phyloP scores from a whole-genome alignment of 2,888 invertebrate genomes.

The Calameuta pallipes region DNA sequence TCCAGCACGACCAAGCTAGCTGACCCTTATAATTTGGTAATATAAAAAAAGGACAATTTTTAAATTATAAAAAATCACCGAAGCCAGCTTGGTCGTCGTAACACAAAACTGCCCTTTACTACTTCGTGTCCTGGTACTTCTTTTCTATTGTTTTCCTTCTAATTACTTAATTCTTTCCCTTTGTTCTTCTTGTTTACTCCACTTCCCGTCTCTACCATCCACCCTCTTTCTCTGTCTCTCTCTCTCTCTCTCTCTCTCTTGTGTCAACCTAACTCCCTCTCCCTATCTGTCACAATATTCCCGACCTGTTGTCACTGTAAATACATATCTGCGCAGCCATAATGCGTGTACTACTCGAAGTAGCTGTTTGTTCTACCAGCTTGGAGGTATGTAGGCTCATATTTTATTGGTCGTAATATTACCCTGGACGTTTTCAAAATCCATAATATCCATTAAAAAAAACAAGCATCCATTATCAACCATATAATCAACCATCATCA shows the following conservation, averaged over 20 bases:
- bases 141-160: conserved; percentile 1
- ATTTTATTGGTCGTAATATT: conserved; percentile 28
- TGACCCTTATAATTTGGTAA: too few species aligned
- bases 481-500: neutral
- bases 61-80: too few species aligned
- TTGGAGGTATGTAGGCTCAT: conserved; percentile 31
- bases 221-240: neutral
- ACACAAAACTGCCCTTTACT: conserved; percentile 22
- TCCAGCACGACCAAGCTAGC: too few species aligned
- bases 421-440: conserved; percentile 26
- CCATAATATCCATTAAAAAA: too few species aligned
- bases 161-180: conserved; percentile 4
- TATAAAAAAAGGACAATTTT: too few species aligned
- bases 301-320: neutral
- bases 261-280: neutral
- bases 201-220: neutral
- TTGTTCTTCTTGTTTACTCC: neutral
- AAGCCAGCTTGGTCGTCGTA: too few species aligned
- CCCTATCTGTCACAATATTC: neutral
- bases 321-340: conserved; percentile 2
- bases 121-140: conserved; percentile 23
- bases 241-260: neutral
- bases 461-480: too few species aligned
- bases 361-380: conserved; percentile 36
- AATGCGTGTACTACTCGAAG: conserved; percentile 7